phyloP scores from a whole-genome alignment of 2,797 vertebrate species.

The Fistularia commersonii region DNA sequence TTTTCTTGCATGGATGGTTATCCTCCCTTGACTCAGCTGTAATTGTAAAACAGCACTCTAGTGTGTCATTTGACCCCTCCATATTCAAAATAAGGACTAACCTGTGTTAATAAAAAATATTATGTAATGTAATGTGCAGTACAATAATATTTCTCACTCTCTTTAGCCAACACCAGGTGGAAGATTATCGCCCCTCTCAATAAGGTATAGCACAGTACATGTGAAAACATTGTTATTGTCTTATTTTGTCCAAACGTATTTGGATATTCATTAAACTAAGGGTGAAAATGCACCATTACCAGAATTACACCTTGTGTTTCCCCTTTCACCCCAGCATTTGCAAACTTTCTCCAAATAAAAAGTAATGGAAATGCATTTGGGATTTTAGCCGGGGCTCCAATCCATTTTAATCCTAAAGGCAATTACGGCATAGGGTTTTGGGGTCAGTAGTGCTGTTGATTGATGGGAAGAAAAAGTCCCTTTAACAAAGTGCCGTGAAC shows the following conservation, averaged over 20 bases:
- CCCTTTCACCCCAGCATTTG: constrained; percentile 50
- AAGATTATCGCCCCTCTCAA: constrained; percentile 35
- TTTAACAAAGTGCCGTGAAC: constrained; percentile 71
- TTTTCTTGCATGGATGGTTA: constrained; percentile 55
- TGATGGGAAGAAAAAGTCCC: constrained; percentile 73
- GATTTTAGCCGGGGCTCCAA: constrained; percentile 66
- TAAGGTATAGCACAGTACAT: too few relatives aligned
- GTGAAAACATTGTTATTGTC: too few relatives aligned
- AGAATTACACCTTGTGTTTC: constrained; percentile 34
- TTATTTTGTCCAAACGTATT: neutral
- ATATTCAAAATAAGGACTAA: constrained; percentile 49
- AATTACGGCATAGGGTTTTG: constrained; percentile 76
- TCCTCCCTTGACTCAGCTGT: constrained; percentile 60
- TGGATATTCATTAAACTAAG: constrained; percentile 48
- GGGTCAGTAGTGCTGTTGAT: constrained; percentile 76
- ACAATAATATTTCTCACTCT: constrained; percentile 54
- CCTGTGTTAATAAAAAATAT: constrained; percentile 54
- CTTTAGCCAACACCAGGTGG: constrained; percentile 33
- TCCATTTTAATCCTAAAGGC: constrained; percentile 80
- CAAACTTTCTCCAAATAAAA: constrained; percentile 58
- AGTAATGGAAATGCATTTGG: constrained; percentile 73
- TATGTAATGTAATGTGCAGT: constrained; percentile 61
- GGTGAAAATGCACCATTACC: constrained; percentile 42
- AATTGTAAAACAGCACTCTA: constrained; percentile 64
- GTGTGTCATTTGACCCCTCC: constrained; percentile 71